Conservation (phyloP, 2,797 vertebrate genomes). For the Argyrosomus regius region DNA sequence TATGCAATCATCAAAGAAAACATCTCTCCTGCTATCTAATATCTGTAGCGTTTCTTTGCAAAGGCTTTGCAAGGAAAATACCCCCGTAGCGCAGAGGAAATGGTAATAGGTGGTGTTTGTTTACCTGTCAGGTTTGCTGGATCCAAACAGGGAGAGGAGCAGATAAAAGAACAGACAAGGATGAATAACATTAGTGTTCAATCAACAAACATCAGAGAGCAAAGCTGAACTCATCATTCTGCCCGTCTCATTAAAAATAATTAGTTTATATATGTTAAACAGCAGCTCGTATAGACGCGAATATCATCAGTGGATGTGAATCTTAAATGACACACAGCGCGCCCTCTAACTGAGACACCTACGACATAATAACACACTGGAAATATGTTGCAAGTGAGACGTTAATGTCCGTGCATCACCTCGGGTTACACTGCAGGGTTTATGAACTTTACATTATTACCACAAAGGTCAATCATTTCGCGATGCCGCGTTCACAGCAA, state of each 20-base stretch:
- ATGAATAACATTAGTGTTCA: conserved; percentile 73
- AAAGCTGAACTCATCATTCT: conserved; percentile 49
- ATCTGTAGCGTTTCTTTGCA: conserved; percentile 37
- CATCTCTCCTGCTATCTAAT: conserved; percentile 40
- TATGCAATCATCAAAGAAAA: conserved; percentile 47
- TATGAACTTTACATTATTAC: conserved; percentile 49
- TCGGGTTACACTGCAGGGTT: conserved; percentile 34
- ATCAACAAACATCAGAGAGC: conserved; percentile 47
- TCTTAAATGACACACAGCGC: neutral
- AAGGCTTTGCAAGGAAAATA: conserved; percentile 51
- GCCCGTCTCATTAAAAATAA: conserved; percentile 22
- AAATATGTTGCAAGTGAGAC: conserved; percentile 43
- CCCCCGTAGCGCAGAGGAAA: conserved; percentile 46
- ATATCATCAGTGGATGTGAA: conserved; percentile 19
- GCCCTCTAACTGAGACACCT: conserved; percentile 1
- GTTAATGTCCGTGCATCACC: conserved; percentile 36
- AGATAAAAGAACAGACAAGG: conserved; percentile 83
- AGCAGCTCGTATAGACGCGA: conserved; percentile 18
- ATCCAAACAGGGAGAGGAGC: conserved; percentile 86
- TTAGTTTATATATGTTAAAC: conserved; percentile 39
- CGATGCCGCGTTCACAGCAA: conserved; percentile 42
- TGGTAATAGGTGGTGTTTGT: conserved; percentile 65
- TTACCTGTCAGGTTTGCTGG: conserved; percentile 99
- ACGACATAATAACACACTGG: conserved; percentile 17
- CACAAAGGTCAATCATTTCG: conserved; percentile 53